These are phyloP conservation scores for Neoniphon sammara DNA, from an alignment of 2,797 vertebrate genomes.

Conservation along the genomic window DNA sequence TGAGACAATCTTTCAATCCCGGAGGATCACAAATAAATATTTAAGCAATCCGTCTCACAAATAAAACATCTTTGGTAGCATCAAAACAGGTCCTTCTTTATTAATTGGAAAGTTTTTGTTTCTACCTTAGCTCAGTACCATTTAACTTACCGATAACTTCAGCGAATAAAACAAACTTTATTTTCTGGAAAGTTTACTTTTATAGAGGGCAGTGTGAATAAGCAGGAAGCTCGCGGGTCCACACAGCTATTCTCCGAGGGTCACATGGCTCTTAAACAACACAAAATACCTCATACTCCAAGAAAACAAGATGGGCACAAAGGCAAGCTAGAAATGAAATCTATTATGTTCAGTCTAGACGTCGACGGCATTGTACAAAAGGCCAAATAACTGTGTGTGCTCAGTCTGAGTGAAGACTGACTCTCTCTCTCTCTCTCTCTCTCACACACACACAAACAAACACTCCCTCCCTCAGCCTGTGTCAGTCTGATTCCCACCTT, in stretches of 20 bases:
- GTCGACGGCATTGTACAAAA: conserved; percentile 40
- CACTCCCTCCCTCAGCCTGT: conserved; percentile 23
- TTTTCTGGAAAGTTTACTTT: background rate
- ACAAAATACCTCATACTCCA: conserved; percentile 15
- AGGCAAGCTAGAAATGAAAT: conserved; percentile 8
- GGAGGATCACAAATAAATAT: conserved; percentile 6
- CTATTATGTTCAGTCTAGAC: conserved; percentile 17
- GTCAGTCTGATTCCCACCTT: conserved; percentile 44
- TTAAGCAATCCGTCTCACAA: background rate
- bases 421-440: background rate
- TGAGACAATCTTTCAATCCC: background rate
- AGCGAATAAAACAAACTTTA: background rate
- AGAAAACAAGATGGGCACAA: conserved; percentile 10
- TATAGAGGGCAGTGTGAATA: background rate
- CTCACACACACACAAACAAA: conserved; percentile 21
- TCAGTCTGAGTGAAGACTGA: conserved; percentile 6
- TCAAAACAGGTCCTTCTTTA: background rate
- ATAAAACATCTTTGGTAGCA: background rate
- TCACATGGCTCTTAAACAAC: background rate
- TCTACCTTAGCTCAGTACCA: background rate
- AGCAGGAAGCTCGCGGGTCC: background rate
- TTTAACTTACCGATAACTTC: background rate
- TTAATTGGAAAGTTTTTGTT: background rate
- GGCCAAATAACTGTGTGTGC: conserved; percentile 55
- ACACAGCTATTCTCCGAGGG: background rate